These are phyloP conservation scores for Ectobius pallidus DNA, from an alignment of 2,888 invertebrate species.

Conservation along the genomic window DNA sequence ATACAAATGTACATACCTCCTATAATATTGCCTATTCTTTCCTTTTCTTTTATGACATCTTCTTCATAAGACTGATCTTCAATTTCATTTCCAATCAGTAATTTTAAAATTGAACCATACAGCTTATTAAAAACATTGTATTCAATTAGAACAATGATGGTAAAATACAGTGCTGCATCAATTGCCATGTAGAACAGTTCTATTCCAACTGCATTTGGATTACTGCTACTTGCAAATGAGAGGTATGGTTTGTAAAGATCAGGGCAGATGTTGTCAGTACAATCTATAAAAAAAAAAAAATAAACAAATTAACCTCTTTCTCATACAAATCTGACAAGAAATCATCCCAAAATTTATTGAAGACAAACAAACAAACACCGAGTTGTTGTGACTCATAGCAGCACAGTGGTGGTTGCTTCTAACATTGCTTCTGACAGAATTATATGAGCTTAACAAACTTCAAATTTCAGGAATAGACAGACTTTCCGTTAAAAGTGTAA, in stretches of 20 bases:
- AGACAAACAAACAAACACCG: background rate
- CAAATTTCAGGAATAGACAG: no score
- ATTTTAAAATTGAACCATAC: background rate
- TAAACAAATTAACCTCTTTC: no score
- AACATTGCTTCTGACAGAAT: no score
- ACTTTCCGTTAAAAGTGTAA: no score
- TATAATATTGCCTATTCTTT: background rate
- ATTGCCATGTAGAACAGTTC: slow-evolving; percentile 7
- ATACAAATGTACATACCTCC: no score
- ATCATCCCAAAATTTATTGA: background rate
- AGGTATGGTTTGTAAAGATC: background rate
- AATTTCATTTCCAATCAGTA: background rate
- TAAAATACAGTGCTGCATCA: background rate
- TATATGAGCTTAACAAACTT: background rate
- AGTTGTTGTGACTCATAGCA: background rate
- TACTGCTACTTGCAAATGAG: background rate
- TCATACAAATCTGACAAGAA: background rate
- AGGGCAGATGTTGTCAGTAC: background rate
- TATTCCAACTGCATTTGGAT: background rate
- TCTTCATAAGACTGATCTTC: background rate
- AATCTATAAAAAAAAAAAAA: no score
- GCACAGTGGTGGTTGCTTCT: no score
- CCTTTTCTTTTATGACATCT: slow-evolving; percentile 3
- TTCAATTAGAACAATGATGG: background rate
- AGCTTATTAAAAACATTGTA: background rate